Percentiles rank a stretch among this genome's conserved stretches.
These are phyloP conservation scores for Megalurothrips usitatus DNA, from an alignment of 2,888 invertebrate genomes.

Conservation along the genomic window DNA sequence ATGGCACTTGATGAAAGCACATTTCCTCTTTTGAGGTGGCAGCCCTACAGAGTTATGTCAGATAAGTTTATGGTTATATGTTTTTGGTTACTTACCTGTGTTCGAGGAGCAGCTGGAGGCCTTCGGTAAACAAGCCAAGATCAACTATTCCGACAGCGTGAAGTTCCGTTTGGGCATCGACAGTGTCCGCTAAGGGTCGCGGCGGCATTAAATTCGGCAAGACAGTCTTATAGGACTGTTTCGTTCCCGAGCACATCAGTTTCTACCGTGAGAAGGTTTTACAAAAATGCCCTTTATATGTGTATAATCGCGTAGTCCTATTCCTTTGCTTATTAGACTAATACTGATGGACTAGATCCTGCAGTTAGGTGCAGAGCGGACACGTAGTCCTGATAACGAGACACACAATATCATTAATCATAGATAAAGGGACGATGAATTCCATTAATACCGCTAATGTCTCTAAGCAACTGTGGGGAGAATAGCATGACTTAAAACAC, in stretches of 20 bases:
- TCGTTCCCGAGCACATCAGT: slow-evolving; percentile 21
- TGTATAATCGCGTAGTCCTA: slow-evolving; percentile 21
- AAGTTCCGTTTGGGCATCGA: slow-evolving; percentile 24
- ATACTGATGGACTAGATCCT: slow-evolving; percentile 16
- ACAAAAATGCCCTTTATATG: slow-evolving; percentile 21
- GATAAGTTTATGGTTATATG: slow-evolving; percentile 19
- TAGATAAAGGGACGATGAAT: neutral
- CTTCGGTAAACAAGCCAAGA: slow-evolving; percentile 21
- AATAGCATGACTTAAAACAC: neutral
- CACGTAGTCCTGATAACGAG: slow-evolving; percentile 14
- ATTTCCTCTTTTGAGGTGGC: neutral
- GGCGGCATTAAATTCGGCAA: slow-evolving; percentile 21
- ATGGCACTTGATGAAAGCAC: slow-evolving; percentile 3
- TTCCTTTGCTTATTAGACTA: slow-evolving; percentile 21
- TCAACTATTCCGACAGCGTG: slow-evolving; percentile 14
- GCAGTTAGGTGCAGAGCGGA: slow-evolving; percentile 21
- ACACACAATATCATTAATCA: neutral
- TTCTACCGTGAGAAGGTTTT: slow-evolving; percentile 24
- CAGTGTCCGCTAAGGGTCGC: slow-evolving; percentile 23
- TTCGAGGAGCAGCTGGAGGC: slow-evolving; percentile 24
- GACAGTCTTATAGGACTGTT: slow-evolving; percentile 16
- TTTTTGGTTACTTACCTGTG: slow-evolving; percentile 19
- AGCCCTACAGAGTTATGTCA: slow-evolving; percentile 11
- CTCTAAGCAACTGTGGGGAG: neutral
- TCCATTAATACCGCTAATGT: neutral